Evolutionary conservation across 2,113 vertebrate genomes (phyloP).

Genomic region (Sigmodon hispidus): DNA sequence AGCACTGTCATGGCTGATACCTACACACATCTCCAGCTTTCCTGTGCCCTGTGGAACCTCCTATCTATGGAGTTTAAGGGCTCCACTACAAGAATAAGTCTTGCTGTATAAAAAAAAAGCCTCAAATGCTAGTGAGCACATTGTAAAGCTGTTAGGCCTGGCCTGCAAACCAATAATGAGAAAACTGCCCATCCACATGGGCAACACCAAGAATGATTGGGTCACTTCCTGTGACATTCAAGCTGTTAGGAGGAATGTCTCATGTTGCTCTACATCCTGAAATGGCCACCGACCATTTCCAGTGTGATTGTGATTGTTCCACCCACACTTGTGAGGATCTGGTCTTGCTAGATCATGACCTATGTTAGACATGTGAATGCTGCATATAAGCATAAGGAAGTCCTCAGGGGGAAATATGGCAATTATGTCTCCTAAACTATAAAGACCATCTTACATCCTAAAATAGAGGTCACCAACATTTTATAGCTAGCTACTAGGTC

Average conservation of each 20-base stretch:
- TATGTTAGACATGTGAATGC: slow-evolving; percentile 90
- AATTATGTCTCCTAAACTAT: slow-evolving; percentile 91
- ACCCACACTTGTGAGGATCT: slow-evolving; percentile 90
- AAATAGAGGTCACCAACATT: background rate
- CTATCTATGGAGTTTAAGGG: background rate
- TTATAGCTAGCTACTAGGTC: background rate
- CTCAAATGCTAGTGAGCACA: background rate
- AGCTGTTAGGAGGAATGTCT: slow-evolving; percentile 90
- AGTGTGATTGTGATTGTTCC: slow-evolving; percentile 92
- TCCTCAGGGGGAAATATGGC: slow-evolving; percentile 92
- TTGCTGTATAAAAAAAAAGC: background rate
- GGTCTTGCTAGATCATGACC: slow-evolving; percentile 89
- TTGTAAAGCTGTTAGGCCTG: background rate
- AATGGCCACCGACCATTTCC: slow-evolving; percentile 89
- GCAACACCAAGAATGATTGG: slow-evolving; percentile 53
- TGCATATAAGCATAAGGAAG: slow-evolving; percentile 91
- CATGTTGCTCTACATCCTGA: slow-evolving; percentile 89
- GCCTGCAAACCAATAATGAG: background rate
- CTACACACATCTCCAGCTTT: background rate
- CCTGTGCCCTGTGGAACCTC: background rate
- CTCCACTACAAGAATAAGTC: background rate
- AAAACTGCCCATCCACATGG: background rate
- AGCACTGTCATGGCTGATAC: background rate
- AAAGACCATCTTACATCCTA: slow-evolving; percentile 86
- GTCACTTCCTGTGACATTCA: slow-evolving; percentile 92